Evolutionary conservation across 2,888 invertebrate genomes (phyloP).

Genomic region (Rhagonycha fulva): DNA sequence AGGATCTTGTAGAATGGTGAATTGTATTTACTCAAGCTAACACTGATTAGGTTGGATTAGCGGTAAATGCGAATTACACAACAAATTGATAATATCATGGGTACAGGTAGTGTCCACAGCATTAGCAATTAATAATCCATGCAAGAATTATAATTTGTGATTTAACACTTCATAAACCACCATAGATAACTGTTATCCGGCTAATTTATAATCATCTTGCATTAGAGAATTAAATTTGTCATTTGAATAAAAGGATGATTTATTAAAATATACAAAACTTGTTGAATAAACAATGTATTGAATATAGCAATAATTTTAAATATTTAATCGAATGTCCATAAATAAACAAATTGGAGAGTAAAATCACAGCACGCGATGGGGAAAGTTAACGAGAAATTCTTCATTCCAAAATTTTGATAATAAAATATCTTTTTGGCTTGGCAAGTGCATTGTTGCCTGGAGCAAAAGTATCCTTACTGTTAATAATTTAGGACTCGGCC

Average conservation of each 20-base stretch:
- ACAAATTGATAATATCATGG: background rate
- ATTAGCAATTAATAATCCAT: background rate
- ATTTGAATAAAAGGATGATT: background rate
- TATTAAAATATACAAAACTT: background rate
- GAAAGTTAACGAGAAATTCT: background rate
- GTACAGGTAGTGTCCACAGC: background rate
- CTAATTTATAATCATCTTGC: background rate
- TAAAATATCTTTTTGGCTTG: too few relatives aligned
- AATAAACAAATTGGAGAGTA: background rate
- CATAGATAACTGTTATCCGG: background rate
- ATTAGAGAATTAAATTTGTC: background rate
- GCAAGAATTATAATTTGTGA: background rate
- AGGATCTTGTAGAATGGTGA: background rate
- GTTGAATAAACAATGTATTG: background rate
- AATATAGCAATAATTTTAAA: background rate
- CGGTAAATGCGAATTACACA: constrained; percentile 1
- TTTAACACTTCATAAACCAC: constrained; percentile 2
- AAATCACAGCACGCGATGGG: background rate
- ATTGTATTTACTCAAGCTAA: background rate
- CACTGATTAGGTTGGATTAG: background rate
- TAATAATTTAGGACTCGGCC: too few relatives aligned
- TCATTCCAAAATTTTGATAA: background rate
- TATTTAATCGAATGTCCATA: background rate
- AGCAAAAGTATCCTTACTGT: too few relatives aligned
- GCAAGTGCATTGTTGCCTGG: too few relatives aligned